Evolutionary conservation across 2,113 vertebrate genomes (phyloP), one percentile per base, ranked within the genome.

Genomic region (Zosterops pallidus): DNA sequence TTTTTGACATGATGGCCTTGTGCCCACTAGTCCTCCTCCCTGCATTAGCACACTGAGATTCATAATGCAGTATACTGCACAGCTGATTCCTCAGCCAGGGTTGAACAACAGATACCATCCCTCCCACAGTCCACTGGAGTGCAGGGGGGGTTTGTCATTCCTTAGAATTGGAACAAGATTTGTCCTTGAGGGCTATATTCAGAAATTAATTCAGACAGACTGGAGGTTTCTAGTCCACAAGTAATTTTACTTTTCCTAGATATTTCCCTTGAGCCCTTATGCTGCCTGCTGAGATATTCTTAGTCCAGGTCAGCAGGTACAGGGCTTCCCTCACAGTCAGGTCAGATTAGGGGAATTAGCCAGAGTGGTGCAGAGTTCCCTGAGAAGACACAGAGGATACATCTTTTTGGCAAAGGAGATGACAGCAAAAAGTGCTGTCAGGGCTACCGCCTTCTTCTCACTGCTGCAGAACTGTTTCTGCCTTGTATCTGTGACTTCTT

Each of bases 141-240:
- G 28, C 53, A 87, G 62, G 67, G 53, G 39, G 44, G 24, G 16
- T 41, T 71, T 95, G 64, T 75, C 50, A 28, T 44, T 89, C 57
- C 49, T 79, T 81, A 44, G 53, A 70, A 82, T 1, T 64, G 49
- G 50, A 92, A n/a, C 35, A 75, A 72, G 69, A 74, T 71, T 91
- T 83, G 67, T 53, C 78, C 84, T 96, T 92, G 68, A 95, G 22
- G 49, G 24, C 41, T 94, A 42, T 84, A 84, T 69, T 87, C 83
- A 69, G 83, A 91, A 87, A 65, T 91, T 0, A 81, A 53, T 86
- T 88, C 69, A 76, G 55, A 41, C 64, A 89, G 68, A 52, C 37
- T 82, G 49, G 35, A 79, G 25, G 37, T 79, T 53, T 87, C 69
- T 84, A 44, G 44, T 84, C 69, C 77, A 86, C 65, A 84, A 89